phyloP scores from a whole-genome alignment of 2,113 vertebrate genomes.

The Hemicordylus capensis region DNA sequence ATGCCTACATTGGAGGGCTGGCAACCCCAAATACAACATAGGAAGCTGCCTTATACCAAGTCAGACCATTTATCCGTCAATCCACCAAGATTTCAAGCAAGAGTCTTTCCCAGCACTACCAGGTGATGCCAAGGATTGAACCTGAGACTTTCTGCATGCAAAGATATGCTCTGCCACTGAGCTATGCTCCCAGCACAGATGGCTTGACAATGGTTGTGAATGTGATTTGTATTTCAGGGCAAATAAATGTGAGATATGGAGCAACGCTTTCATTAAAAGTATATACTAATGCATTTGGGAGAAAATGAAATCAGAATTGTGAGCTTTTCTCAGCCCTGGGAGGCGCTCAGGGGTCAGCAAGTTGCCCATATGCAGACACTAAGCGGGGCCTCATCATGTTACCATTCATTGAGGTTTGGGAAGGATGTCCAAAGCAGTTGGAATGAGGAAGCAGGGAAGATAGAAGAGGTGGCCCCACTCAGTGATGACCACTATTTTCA shows the following conservation, averaged over 20 bases:
- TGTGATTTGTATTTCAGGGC: background rate
- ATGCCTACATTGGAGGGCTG: background rate
- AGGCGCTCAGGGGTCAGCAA: rapidly evolving
- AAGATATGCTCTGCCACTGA: background rate
- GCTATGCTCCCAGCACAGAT: background rate
- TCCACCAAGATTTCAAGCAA: no score
- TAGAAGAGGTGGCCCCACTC: background rate
- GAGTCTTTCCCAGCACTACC: no score
- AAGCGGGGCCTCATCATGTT: background rate
- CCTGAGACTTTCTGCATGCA: no score
- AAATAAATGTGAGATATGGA: background rate
- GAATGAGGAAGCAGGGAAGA: background rate
- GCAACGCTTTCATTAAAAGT: background rate
- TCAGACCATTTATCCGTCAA: no score
- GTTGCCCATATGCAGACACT: background rate
- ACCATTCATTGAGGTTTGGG: background rate
- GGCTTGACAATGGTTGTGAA: background rate
- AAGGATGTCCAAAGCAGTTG: background rate
- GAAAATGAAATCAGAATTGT: rapidly evolving
- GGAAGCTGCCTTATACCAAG: no score
- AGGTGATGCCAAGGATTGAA: no score
- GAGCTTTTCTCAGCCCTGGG: background rate
- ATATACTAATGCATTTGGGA: rapidly evolving
- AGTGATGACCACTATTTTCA: background rate
- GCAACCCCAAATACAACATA: no score